These are phyloP conservation scores for Tipula helvola DNA, from an alignment of 2,888 invertebrate species.

Conservation along the genomic window DNA sequence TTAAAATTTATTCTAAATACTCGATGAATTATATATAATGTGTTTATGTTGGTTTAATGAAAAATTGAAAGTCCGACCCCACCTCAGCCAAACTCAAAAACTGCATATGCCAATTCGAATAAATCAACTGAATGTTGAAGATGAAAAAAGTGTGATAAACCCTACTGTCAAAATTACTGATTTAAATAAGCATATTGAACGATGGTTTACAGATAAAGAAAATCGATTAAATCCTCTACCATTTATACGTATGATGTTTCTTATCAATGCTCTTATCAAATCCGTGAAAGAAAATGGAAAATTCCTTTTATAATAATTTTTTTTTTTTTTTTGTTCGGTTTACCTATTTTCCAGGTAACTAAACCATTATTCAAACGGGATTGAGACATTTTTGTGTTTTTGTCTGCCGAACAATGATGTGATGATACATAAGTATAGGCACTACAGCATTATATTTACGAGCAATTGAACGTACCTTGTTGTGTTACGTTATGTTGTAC, in stretches of 20 bases:
- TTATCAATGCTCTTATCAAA: not conserved
- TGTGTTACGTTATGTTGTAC: not conserved
- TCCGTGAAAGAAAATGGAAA: not conserved
- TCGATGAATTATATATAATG: not conserved
- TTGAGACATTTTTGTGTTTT: not conserved
- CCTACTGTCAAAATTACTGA: not conserved
- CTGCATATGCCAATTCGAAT: not conserved
- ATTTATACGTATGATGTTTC: not conserved
- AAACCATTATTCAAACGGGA: not conserved
- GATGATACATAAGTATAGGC: not conserved
- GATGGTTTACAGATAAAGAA: not conserved
- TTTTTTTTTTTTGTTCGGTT: not conserved
- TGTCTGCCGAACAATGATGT: not conserved
- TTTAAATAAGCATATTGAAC: not conserved
- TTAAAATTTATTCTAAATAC: not conserved
- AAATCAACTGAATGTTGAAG: not conserved
- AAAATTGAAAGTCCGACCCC: not conserved
- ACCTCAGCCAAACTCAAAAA: not conserved
- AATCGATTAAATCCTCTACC: not conserved
- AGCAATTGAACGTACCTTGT: not conserved
- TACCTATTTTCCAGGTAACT: constrained; percentile 4
- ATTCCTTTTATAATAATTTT: not conserved
- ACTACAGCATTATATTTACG: not conserved
- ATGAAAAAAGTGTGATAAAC: not conserved
- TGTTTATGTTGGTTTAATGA: not conserved